These are phyloP conservation scores for Octodon degus DNA, from an alignment of 2,113 vertebrate species.

Conservation along the genomic window DNA sequence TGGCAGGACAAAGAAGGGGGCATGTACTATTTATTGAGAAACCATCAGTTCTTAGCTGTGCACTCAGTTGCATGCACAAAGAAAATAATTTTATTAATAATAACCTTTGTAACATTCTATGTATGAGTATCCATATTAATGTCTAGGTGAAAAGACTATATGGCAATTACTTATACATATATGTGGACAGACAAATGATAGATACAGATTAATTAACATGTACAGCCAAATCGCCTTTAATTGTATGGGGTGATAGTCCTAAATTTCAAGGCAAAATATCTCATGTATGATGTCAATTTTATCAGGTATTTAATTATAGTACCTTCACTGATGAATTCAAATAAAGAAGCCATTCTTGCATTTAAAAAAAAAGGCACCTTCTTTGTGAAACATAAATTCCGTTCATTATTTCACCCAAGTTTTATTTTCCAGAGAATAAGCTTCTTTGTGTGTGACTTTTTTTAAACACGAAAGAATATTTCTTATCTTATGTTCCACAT, in stretches of 20 bases:
- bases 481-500: slow-evolving; percentile 60
- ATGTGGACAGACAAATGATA: not conserved
- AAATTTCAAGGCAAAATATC: not conserved
- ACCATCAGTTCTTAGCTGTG: not conserved
- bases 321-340: not conserved
- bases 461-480: slow-evolving; percentile 52
- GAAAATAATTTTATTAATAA: not conserved
- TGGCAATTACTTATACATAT: not conserved
- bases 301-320: not conserved
- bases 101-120: not conserved
- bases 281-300: not conserved
- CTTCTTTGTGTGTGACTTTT: not conserved
- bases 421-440: slow-evolving; percentile 41
- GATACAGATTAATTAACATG: not conserved
- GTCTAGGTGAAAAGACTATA: not conserved
- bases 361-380: not conserved
- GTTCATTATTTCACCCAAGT: not conserved
- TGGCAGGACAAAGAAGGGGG: not conserved
- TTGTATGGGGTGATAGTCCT: not conserved
- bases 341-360: not conserved
- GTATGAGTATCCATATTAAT: not conserved
- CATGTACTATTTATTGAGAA: not conserved
- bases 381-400: not conserved
- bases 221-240: not conserved
- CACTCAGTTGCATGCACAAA: not conserved